Evolutionary conservation across 1,140 invertebrate species (phyloP), one percentile per base, ranked within the genome.

Genomic region (Dendrolimus kikuchii): DNA sequence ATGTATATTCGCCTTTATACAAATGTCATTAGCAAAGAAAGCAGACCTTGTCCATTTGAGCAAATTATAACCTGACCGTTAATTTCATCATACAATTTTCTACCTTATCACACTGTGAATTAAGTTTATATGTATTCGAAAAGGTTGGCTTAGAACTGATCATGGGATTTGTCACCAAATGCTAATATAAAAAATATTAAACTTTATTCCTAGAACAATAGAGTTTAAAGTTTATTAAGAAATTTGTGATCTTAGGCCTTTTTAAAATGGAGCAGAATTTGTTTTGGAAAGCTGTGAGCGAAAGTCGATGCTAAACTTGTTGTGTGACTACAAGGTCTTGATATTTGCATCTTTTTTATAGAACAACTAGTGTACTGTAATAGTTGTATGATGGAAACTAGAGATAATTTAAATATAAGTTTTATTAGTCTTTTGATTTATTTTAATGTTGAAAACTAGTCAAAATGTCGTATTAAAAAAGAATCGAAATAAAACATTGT

Each of bases 281-380:
- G 67, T 80, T 80, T 80, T 80, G 67, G 77, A 80, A 77, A 80
- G 77, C 69, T 74, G 68, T 59, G 23, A 68, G 77, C 77, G 74
- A 80, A 80, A 80, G 77, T 80, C 62, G 67, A 55, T 52, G 62
- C 62, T 55, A 59, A 53, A 58, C 49, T 39, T 55, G 61, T 69
- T 23, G 58, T 69, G 66, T 62, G 65, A 61, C 61, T 54, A 53
- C 58, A 49, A 38, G 44, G 61, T 70, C 60, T 79, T 77, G 65
- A 67, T 75, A 62, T 57, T 64, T 64, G 42, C 58, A 60, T 52
- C 7, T 23, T 41, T 39, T 23, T 50, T 50, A 45, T 45, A 9
- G 23, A 45, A 2, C 38, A 8, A 39, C n/a, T 38, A 23, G 4
- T 36, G 23, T 7, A 9, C 10, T 50, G 39, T 5, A 10, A 10